Base-by-base conservation (phyloP, 2,888 invertebrate genomes). In the Mylabris sibirica region DNA sequence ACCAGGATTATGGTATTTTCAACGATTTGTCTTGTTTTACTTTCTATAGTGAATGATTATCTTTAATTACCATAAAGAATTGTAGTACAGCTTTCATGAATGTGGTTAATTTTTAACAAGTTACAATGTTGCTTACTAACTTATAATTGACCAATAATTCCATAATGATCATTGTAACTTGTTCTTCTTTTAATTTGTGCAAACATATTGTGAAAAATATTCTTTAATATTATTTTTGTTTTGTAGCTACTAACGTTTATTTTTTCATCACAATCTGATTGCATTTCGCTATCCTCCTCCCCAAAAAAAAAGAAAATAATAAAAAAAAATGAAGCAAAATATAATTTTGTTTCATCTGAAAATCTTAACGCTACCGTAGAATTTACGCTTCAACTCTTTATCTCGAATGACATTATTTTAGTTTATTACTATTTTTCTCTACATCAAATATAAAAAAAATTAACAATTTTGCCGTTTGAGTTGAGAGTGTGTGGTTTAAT, bases 21-120 rank as follows among this genome's bases (percentile, higher is more conserved):
- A 57, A 44, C 17, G 20, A 38, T 20, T 38, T 38, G 3, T 14
- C 38, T 38, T 6, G 5, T 6, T 30, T 38, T 38, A n/a, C n/a
- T 38, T 12, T 38, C 12, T 12, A 14, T 44, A 44, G 17, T n/a
- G 44, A 44, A 44, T 1, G 11, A 41, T 41, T 41, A 3, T 44
- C 6, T n/a, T n/a, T 17, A 8, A 17, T 62, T 26, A 26, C 26
- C 12, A 30, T 3, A 49, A 24, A 26, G 11, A 44, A 53, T 67
- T 77, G 78, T 79, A 74, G 81, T 76, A 77, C 82, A 83, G 82
- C 81, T 80, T 80, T 77, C 83, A 83, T 80, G 83, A 76, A 69
- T 79, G 71, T 75, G 30, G 72, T 70, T 72, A 76, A 68, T 71
- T 76, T 72, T 71, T 76, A 77, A 79, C 79, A 78, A 79, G 80